phyloP scores from a whole-genome alignment of 1,140 invertebrate species.

The Bombus confusus region DNA sequence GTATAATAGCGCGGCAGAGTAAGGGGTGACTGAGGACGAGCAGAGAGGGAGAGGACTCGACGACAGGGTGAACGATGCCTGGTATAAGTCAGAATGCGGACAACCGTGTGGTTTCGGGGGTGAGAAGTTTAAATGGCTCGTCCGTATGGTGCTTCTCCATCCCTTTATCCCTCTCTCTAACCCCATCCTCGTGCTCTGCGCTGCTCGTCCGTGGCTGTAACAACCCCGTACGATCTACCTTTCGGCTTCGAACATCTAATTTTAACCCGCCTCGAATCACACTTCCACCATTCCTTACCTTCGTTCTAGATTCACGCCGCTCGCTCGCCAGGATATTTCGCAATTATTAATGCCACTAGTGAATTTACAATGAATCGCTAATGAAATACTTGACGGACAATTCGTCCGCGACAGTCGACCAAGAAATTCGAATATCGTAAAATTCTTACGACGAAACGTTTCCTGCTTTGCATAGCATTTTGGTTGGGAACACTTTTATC shows the following conservation, averaged over 20 bases:
- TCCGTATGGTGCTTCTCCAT: constrained; percentile 81
- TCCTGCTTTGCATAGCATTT: no score
- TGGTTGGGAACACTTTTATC: no score
- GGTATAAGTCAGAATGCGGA: constrained; percentile 83
- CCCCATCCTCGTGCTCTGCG: constrained; percentile 30
- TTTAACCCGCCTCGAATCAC: constrained; percentile 22
- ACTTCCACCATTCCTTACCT: background rate
- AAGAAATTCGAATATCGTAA: no score
- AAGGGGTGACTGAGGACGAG: constrained; percentile 45
- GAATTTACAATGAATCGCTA: no score
- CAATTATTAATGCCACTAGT: background rate
- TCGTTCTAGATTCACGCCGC: background rate
- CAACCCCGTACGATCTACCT: constrained; percentile 29
- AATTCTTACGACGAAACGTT: no score
- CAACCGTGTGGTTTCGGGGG: constrained; percentile 80
- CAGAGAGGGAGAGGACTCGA: constrained; percentile 27
- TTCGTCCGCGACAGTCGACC: no score
- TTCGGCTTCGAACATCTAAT: constrained; percentile 34
- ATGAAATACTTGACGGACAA: no score
- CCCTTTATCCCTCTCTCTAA: constrained; percentile 62
- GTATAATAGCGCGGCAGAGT: constrained; percentile 64
- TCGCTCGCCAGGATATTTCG: no score
- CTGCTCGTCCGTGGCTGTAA: constrained; percentile 3
- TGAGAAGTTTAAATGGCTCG: constrained; percentile 83
- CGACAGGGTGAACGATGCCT: constrained; percentile 81